These are phyloP conservation scores for Chanos chanos DNA, from an alignment of 2,797 vertebrate species.

Conservation along the genomic window DNA sequence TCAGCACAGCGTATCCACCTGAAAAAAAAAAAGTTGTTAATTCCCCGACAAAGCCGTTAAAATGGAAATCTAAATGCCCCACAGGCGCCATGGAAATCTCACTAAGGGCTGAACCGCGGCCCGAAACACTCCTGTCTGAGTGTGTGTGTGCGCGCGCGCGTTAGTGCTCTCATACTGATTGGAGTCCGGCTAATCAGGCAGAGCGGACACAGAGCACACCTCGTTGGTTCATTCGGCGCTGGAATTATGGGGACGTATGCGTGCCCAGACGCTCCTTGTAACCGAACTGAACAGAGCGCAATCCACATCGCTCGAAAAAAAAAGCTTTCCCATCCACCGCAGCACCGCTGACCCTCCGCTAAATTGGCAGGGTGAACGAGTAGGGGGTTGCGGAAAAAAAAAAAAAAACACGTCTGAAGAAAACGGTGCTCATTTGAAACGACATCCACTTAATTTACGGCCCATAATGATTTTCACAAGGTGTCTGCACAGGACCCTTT, in stretches of 20 bases:
- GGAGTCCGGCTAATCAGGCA: slow-evolving; percentile 9
- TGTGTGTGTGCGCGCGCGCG: no score
- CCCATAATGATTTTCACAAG: slow-evolving; percentile 50
- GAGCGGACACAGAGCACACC: slow-evolving; percentile 7
- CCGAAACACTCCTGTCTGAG: slow-evolving; percentile 2
- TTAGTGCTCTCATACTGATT: neutral
- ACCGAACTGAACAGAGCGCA: neutral
- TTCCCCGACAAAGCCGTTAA: no score
- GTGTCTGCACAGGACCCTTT: slow-evolving; percentile 38
- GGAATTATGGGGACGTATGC: slow-evolving; percentile 25
- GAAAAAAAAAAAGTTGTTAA: no score
- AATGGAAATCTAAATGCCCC: no score
- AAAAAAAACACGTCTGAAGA: neutral
- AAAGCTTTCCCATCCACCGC: neutral
- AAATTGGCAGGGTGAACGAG: slow-evolving; percentile 33
- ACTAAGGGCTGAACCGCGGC: neutral
- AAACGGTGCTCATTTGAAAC: slow-evolving; percentile 18
- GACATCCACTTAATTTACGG: slow-evolving; percentile 54
- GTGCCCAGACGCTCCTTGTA: slow-evolving; percentile 14
- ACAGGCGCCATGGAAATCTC: no score
- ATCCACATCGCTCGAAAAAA: no score
- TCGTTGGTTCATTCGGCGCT: neutral
- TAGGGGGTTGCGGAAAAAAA: neutral
- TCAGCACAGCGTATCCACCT: no score
- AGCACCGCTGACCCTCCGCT: neutral